These are phyloP conservation scores for Rattus norvegicus DNA, from an alignment of 2,113 vertebrate genomes.

Conservation along the genomic window DNA sequence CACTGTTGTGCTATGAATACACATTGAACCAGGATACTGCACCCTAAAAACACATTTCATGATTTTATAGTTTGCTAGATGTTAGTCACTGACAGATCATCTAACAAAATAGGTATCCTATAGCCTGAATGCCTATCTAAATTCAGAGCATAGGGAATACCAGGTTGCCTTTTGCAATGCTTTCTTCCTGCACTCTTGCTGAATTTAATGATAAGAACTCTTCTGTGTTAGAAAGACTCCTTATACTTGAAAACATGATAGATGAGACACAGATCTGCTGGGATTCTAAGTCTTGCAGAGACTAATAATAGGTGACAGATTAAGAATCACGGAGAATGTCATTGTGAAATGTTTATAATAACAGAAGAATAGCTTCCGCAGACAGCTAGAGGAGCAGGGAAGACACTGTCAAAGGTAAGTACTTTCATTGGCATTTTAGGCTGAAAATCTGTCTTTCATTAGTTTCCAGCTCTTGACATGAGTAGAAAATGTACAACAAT, in stretches of 20 bases:
- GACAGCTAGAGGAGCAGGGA: background rate
- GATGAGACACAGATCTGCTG: slow-evolving; percentile 44
- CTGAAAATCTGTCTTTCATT: slow-evolving; percentile 14
- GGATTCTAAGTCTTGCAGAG: slow-evolving; percentile 47
- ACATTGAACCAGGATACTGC: accelerated
- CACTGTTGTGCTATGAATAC: background rate
- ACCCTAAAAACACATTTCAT: background rate
- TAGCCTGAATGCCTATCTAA: background rate
- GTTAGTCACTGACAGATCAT: background rate
- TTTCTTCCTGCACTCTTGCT: background rate
- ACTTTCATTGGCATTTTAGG: slow-evolving; percentile 22
- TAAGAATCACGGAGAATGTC: slow-evolving; percentile 67
- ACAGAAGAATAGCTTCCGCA: slow-evolving; percentile 22
- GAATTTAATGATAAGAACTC: background rate
- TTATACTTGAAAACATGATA: background rate
- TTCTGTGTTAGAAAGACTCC: slow-evolving; percentile 28
- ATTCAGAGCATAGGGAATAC: background rate
- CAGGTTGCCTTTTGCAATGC: background rate
- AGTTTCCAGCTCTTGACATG: background rate
- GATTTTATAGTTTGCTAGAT: background rate
- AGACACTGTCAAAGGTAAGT: slow-evolving; percentile 18
- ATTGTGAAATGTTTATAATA: slow-evolving; percentile 63
- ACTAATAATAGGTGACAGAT: slow-evolving; percentile 75
- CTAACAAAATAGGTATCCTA: background rate
- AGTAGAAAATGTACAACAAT: background rate